Base-by-base conservation (phyloP, 2,113 vertebrate genomes). In the Campylorhamphus procurvoides region DNA sequence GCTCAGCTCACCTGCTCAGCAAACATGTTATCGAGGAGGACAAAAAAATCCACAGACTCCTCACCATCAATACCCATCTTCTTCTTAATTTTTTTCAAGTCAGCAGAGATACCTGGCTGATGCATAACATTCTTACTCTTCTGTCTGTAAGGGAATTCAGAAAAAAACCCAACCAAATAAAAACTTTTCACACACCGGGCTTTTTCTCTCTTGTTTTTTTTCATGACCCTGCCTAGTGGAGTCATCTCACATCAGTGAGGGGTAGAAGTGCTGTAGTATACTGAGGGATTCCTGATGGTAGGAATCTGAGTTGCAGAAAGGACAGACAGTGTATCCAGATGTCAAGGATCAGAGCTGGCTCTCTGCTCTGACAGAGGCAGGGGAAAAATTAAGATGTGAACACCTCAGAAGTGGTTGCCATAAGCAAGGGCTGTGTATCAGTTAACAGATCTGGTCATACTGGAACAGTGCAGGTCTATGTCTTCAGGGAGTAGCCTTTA, bases 1-100 rank as follows among this genome's bases (percentile, higher is more conserved):
- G 37, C 81, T 42, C 25, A 14, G n/a, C 95, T 97, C 93, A 99
- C 99, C 99, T 99, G 97, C 97, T 99, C 98, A 47, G 99, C 99
- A 90, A 98, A 97, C 97, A 99, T 91, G 93, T 99, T 99, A 95
- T 99, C 99, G 11, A 99, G 97, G 86, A 99, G 99, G 83, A 97
- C 78, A 93, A 99, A 97, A 97, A 99, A 99, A 95, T 99, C 99
- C 47, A 99, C 88, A 7, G 64, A 66, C 5, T 98, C 92, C n/a
- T 98, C 95, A 47, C 39, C 50, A 31, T 94, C 86, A n/a, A 99
- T 97, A 76, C 98, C 98, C 97, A 99, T 80, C 10, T 79, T 98
- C 8, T 92, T 94, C 92, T 98, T 98, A 97, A 99, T 98, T 86
- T 95, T 98, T 93, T 98, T 97, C 97, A 99, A 97, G 91, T 99